Conservation (phyloP, 2,113 vertebrate species). For the Myocastor coypus region DNA sequence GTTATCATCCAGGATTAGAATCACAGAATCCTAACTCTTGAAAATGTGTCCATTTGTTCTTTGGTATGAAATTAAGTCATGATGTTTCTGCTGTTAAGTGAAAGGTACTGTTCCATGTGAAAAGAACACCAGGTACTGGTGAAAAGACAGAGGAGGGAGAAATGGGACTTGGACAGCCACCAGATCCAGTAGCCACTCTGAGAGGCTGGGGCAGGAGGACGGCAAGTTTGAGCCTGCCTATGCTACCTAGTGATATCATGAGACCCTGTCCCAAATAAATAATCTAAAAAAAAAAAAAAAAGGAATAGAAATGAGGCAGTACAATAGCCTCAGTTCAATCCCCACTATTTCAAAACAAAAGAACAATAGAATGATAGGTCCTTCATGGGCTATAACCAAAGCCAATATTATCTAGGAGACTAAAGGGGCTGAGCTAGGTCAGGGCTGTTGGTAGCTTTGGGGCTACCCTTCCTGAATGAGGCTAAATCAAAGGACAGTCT, state of each 20-base stretch:
- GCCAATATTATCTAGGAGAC: neutral
- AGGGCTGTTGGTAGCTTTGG: neutral
- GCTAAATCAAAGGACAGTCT: neutral
- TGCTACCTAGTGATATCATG: neutral
- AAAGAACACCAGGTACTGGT: neutral
- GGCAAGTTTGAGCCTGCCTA: neutral
- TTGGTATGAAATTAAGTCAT: slow-evolving; percentile 6
- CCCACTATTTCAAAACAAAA: neutral
- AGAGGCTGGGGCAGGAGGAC: neutral
- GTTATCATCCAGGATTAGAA: neutral
- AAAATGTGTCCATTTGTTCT: neutral
- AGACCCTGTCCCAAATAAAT: neutral
- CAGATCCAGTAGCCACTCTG: neutral
- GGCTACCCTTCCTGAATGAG: neutral
- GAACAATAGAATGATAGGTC: neutral
- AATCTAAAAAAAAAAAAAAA: neutral
- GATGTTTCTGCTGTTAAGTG: neutral
- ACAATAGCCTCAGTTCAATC: neutral
- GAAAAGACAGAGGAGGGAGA: neutral
- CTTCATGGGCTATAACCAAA: neutral
- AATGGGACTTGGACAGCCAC: neutral
- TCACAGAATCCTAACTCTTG: neutral
- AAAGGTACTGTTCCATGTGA: neutral
- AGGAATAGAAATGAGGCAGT: neutral
- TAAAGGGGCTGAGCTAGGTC: neutral